phyloP scores from a whole-genome alignment of 2,113 vertebrate genomes.

The Axis porcinus region DNA sequence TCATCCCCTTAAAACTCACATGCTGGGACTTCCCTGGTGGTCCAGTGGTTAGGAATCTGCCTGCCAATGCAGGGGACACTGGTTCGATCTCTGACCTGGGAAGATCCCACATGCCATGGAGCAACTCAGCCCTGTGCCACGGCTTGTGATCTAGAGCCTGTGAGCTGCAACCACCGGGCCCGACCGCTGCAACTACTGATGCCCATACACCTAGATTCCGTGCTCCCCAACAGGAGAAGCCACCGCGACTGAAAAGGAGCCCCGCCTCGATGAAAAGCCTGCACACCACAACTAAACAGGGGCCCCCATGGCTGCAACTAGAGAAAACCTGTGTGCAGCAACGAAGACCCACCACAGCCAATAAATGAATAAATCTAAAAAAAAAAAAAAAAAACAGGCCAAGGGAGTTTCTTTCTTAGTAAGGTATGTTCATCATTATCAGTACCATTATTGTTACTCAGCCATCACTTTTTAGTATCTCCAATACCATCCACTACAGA shows the following conservation, averaged over 20 bases:
- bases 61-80: background rate
- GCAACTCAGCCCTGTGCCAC: background rate
- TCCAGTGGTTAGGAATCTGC: background rate
- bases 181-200: background rate
- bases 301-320: background rate
- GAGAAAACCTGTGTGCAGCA: background rate
- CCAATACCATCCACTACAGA: too few species aligned
- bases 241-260: background rate
- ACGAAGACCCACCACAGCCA: background rate
- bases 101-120: background rate
- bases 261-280: too few species aligned
- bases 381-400: background rate
- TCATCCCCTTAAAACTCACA: background rate
- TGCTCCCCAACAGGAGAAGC: background rate
- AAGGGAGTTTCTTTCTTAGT: background rate
- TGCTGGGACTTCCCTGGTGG: background rate
- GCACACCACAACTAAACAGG: too few species aligned
- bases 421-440: accelerated
- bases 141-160: background rate
- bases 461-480: background rate
- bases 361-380: background rate
- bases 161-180: background rate
- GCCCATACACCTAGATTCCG: accelerated
- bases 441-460: background rate
- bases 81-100: background rate